Conservation (phyloP, 92 coral and sea anemone species). For the Porites divaricata region DNA sequence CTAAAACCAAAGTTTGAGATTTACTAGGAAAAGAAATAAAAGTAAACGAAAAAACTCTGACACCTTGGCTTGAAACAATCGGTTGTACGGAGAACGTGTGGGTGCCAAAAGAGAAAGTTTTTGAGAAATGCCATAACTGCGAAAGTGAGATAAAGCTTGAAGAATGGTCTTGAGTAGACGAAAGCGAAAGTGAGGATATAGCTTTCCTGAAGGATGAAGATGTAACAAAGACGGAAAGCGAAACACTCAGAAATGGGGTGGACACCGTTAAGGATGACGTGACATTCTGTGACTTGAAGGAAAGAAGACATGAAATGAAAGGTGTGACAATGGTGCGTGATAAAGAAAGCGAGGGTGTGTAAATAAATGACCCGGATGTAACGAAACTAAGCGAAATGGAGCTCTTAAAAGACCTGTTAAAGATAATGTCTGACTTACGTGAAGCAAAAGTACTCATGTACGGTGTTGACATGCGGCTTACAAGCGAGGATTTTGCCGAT, state of each 20-base stretch:
- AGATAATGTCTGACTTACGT: slow-evolving; percentile 27
- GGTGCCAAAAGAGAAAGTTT: not conserved
- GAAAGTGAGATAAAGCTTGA: not conserved
- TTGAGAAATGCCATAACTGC: not conserved
- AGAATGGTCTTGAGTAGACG: not conserved
- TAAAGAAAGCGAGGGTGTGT: not conserved
- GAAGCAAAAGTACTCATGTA: slow-evolving; percentile 6
- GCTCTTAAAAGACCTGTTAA: slow-evolving; percentile 22
- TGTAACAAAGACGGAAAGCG: not conserved
- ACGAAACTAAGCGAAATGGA: not conserved
- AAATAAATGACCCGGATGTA: slow-evolving; percentile 1
- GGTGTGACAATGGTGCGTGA: not conserved
- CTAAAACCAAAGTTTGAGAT: slow-evolving; percentile 1
- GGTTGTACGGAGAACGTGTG: not conserved
- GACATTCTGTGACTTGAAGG: slow-evolving; percentile 10
- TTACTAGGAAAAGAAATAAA: not conserved
- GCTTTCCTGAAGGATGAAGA: not conserved
- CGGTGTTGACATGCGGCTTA: slow-evolving; percentile 22
- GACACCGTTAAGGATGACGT: not conserved
- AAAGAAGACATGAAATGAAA: not conserved
- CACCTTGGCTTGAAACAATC: not conserved
- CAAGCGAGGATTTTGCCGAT: not conserved
- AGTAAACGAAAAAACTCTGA: not conserved
- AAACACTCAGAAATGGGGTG: slow-evolving; percentile 2
- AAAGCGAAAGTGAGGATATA: not conserved